Evolutionary conservation across 2,888 invertebrate genomes (phyloP), one percentile per base, ranked within the genome.

Genomic region (Drosophila flavopinicola): DNA sequence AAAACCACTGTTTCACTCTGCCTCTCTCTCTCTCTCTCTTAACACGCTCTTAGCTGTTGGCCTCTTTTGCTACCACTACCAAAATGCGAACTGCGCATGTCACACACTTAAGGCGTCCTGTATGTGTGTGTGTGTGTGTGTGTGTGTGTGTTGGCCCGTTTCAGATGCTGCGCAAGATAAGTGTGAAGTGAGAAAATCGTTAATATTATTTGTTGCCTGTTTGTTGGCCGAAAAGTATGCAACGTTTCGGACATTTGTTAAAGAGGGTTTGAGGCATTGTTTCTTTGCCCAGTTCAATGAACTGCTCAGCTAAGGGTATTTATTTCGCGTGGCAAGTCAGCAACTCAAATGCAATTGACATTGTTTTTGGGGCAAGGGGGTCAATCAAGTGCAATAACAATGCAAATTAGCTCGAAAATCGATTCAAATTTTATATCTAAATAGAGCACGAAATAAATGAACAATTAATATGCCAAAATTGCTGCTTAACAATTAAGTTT

Each of bases 31-130:
- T 44, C 39, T 47, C 51, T 45, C 73, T 67, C 66, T 65, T 67
- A 58, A 24, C 20, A 10, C 23, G 29, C 66, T 67, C 66, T 70
- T 73, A 41, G 15, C 48, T 39, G 32, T 29, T 30, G 41, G 67
- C 52, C 66, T 69, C 65, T 66, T 58, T 49, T 53, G 64, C 52
- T 73, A 61, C 52, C 69, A 69, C 73, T 73, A 75, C 86, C 85
- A 84, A 84, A 73, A 11, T 6, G 9, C n/a, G 10, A 38, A 66
- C 44, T 84, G 88, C 88, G 89, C 88, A 88, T 89, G 88, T 70
- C 79, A 72, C 74, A 66, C 66, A 59, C 48, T 15, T 38, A 44
- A 10, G 32, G 6, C 13, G 6, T 6, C 11, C 11, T 35, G 20
- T 32, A 47, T 39, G 11, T 32, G 49, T 51, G 47, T 52, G 15